Base-by-base conservation (phyloP, 2,888 invertebrate species). In the Ferrisia virgata region DNA sequence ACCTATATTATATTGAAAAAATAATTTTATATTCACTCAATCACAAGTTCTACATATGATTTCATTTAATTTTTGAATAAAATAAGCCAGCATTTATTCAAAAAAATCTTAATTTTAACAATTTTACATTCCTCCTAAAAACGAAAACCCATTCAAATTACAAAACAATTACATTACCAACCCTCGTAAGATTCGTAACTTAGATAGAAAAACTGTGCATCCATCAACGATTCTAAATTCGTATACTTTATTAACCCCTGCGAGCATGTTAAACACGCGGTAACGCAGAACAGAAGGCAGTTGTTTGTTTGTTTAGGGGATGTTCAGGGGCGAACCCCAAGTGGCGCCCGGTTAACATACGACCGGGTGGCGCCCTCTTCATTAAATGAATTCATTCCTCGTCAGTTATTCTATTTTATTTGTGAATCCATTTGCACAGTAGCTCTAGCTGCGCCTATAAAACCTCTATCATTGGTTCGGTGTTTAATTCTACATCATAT, bases 361-460 rank as follows among this genome's bases (percentile, higher is more conserved):
- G 47, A 31, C 64, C 82, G 82, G 40, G 69, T 82, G 82, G 82
- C 82, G 82, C 82, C 82, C 82, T 40, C 40, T 82, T 82, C 39
- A 82, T 72, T 69, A 82, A 82, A 72, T 72, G 76, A 82, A 82
- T 82, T 82, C 69, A 82, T 69, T 82, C 82, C 72, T 82, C 43
- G 72, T 82, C 82, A 72, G 82, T 82, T 40, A 40, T 82, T 82
- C 82, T 28, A 82, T 82, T 82, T 28, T 72, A 69, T 82, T 82
- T 82, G 72, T 72, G 82, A 82, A 82, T 69, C 82, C 82, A 72
- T 82, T 82, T 82, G 69, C 69, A 76, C 58, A 28, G 58, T 64
- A 64, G 58, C 43, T n/a, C n/a, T n/a, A n/a, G n/a, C n/a, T n/a
- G 36, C 47, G 18, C 18, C 58, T 64, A 11, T 47, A 28, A 25